A percentile compares a stretch with the other conserved stretches of the same genome.
phyloP scores from a whole-genome alignment of 2,113 vertebrate genomes.

The Lipophrys pholis region DNA sequence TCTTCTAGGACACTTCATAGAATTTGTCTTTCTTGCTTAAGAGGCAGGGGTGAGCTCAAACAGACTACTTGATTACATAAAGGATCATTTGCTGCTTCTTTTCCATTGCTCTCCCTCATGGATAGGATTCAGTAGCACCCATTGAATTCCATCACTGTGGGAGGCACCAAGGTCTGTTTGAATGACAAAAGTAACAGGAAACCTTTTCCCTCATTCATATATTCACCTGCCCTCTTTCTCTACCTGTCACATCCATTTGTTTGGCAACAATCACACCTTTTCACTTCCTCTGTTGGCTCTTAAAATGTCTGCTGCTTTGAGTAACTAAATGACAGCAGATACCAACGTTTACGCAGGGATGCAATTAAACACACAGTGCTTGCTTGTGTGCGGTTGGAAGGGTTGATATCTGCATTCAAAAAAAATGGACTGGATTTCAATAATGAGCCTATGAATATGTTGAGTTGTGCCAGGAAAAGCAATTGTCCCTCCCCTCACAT shows the following conservation, averaged over 20 bases:
- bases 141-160: constrained; percentile 6
- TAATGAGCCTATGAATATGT: constrained; percentile 60
- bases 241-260: constrained; percentile 13
- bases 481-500: constrained; percentile 61
- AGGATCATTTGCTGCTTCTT: constrained; percentile 8
- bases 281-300: constrained; percentile 3
- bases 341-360: constrained; percentile 17
- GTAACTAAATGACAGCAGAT: constrained; percentile 13
- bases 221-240: constrained; percentile 7
- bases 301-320: constrained; percentile 1
- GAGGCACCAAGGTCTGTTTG: constrained; percentile 15
- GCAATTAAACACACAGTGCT: constrained; percentile 13
- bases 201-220: constrained; percentile 16
- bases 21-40: no score
- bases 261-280: constrained; percentile 2
- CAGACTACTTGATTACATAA: no score
- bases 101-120: background rate
- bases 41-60: no score
- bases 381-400: background rate
- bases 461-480: constrained; percentile 51
- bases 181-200: constrained; percentile 25
- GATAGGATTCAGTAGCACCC: background rate
- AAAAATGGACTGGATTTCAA: constrained; percentile 41
- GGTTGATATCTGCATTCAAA: background rate
- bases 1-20: no score